Evolutionary conservation across 2,888 invertebrate genomes (phyloP), one percentile per base, ranked within the genome.

Genomic region (Geophilus truncorum): DNA sequence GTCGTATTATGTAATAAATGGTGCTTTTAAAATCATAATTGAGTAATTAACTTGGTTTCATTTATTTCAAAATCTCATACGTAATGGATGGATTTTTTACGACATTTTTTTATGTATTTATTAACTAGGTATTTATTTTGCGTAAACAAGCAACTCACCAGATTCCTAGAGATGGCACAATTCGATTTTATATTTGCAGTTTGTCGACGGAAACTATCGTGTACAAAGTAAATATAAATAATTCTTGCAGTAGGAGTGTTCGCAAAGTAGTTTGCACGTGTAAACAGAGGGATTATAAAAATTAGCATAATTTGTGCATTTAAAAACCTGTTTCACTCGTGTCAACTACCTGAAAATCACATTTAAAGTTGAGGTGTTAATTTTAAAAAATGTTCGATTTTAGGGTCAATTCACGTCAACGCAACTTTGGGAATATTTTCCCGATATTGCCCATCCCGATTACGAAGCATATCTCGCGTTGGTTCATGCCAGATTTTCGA

Each of bases 401-500:
- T n/a, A 89, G 88, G 99, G 99, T 51, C 93, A 98, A 86, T 91
- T 99, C 84, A 97, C 97, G 36, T 96, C 98, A 0, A 93, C 95
- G 86, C 99, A 99, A 88, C 88, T 97, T 86, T 95, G 94, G 94
- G 90, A 91, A 21, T 93, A 92, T 86, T 93, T 90, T 85, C 86
- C 87, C 80, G 93, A 93, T 85, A 87, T 93, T 77, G 83, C 84
- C 81, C 86, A 88, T 84, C 87, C 88, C 1, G 87, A 88, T 28
- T 99, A 94, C 89, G 94, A 96, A 85, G 96, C 97, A 1, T 97
- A 98, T 88, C 88, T 99, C 87, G 96, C 98, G 62, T 88, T 99
- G 86, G 97, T 99, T 7, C 99, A 99, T 88, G 98, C 98, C 57
- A 91, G 99, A 83, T 99, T 99, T 90, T 98, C 98, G 15, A 99